Conservation (phyloP, 2,797 vertebrate genomes). For the Sebastes steindachneri region DNA sequence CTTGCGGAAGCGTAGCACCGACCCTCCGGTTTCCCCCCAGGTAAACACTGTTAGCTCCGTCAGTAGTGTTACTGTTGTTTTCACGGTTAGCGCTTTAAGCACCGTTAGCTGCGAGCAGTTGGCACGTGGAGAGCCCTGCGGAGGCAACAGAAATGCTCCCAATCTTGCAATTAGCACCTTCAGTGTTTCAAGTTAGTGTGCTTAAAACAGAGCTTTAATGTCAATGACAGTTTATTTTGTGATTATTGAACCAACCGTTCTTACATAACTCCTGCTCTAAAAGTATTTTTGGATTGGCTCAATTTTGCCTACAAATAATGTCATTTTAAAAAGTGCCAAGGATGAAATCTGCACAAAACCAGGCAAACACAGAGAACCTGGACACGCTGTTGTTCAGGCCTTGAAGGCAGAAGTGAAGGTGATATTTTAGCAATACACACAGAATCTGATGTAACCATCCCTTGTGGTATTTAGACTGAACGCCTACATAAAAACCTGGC, state of each 20-base stretch:
- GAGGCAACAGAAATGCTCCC: too few species aligned
- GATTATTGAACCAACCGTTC: neutral
- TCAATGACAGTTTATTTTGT: neutral
- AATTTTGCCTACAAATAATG: neutral
- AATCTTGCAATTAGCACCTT: too few species aligned
- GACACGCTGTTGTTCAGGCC: neutral
- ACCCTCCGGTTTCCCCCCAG: too few species aligned
- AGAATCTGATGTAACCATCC: constrained; percentile 39
- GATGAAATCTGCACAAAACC: neutral
- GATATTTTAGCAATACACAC: constrained; percentile 6
- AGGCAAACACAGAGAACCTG: neutral
- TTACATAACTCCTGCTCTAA: neutral
- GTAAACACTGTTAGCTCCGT: too few species aligned
- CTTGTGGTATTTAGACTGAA: constrained; percentile 28
- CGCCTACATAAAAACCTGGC: constrained; percentile 29
- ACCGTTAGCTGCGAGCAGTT: too few species aligned
- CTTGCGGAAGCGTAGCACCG: too few species aligned
- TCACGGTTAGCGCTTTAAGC: too few species aligned
- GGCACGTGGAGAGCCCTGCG: too few species aligned
- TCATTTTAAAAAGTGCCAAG: neutral
- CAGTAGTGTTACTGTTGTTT: too few species aligned
- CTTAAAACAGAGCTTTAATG: neutral
- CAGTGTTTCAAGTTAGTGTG: neutral
- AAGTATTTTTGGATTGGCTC: neutral
- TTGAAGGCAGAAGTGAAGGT: constrained; percentile 8